Conservation (phyloP, 92 coral and sea anemone species). For the Virgularia gustaviana region DNA sequence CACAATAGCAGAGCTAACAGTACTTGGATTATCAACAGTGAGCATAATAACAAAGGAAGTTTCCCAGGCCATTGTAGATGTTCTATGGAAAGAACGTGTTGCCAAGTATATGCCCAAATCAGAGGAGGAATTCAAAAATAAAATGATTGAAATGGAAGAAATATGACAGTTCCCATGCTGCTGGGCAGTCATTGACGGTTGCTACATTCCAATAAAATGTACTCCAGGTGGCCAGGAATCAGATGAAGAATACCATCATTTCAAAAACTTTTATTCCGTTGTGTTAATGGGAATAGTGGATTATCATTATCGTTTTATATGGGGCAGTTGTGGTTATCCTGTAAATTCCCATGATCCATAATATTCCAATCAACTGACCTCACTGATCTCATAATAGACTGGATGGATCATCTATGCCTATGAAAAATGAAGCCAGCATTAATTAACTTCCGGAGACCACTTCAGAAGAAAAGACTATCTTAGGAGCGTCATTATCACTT, state of each 20-base stretch:
- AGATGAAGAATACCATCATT: slow-evolving; percentile 59
- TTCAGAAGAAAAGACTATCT: no score
- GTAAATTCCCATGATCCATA: slow-evolving; percentile 62
- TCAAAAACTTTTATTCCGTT: slow-evolving; percentile 53
- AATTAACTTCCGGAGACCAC: no score
- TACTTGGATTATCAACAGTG: slow-evolving; percentile 63
- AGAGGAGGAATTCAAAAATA: slow-evolving; percentile 38
- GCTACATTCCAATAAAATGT: slow-evolving; percentile 59
- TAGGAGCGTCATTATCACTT: no score
- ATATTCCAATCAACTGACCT: slow-evolving; percentile 60
- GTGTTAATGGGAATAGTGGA: slow-evolving; percentile 66
- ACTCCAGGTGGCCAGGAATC: slow-evolving; percentile 58
- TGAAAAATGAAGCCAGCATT: no score
- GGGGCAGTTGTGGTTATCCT: slow-evolving; percentile 69
- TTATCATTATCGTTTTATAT: slow-evolving; percentile 56
- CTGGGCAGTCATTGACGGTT: no score
- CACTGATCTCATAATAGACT: no score
- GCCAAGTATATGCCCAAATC: slow-evolving; percentile 42
- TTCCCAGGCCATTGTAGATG: slow-evolving; percentile 40
- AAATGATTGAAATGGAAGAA: no score
- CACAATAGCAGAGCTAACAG: slow-evolving; percentile 60
- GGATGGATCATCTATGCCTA: no score
- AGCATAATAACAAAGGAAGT: slow-evolving; percentile 49
- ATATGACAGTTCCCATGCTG: no score
- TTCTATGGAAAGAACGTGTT: slow-evolving; percentile 47